These are phyloP conservation scores for Lordiphosa clarofinis DNA, from an alignment of 1,140 invertebrate species.

Conservation along the genomic window DNA sequence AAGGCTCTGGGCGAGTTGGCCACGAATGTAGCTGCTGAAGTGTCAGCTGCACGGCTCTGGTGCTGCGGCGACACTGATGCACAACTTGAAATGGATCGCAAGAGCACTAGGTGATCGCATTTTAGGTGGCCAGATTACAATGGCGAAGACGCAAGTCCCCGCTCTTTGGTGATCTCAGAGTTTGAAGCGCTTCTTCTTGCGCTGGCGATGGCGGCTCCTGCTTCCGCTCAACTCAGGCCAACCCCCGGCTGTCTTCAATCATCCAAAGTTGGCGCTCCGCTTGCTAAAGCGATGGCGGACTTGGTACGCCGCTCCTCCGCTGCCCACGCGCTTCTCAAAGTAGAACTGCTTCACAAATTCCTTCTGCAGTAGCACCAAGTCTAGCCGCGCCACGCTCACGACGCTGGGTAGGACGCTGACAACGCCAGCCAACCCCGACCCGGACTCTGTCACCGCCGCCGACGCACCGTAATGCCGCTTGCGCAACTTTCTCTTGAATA, in stretches of 20 bases:
- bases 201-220: slow-evolving; percentile 9
- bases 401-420: neutral
- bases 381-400: slow-evolving; percentile 11
- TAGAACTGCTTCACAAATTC: slow-evolving; percentile 67
- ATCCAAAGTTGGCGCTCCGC: slow-evolving; percentile 39
- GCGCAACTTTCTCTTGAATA: slow-evolving; percentile 51
- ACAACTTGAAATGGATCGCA: neutral
- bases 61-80: neutral
- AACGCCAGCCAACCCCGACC: slow-evolving; percentile 9
- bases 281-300: slow-evolving; percentile 1
- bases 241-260: slow-evolving; percentile 31
- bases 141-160: neutral
- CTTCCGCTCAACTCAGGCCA: no score
- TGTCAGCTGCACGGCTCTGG: slow-evolving; percentile 44
- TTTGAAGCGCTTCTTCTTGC: slow-evolving; percentile 30
- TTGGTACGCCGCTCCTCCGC: slow-evolving; percentile 40
- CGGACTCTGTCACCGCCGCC: slow-evolving; percentile 4
- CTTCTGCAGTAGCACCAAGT: slow-evolving; percentile 57
- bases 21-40: slow-evolving; percentile 1
- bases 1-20: neutral
- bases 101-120: slow-evolving; percentile 14
- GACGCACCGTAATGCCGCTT: slow-evolving; percentile 23
- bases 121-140: slow-evolving; percentile 6
- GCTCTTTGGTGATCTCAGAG: neutral
- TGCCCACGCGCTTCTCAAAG: slow-evolving; percentile 68